Percentiles rank a stretch among this genome's conserved stretches.
Conservation (phyloP, 1,140 invertebrate species). For the Calliphora vicina region DNA sequence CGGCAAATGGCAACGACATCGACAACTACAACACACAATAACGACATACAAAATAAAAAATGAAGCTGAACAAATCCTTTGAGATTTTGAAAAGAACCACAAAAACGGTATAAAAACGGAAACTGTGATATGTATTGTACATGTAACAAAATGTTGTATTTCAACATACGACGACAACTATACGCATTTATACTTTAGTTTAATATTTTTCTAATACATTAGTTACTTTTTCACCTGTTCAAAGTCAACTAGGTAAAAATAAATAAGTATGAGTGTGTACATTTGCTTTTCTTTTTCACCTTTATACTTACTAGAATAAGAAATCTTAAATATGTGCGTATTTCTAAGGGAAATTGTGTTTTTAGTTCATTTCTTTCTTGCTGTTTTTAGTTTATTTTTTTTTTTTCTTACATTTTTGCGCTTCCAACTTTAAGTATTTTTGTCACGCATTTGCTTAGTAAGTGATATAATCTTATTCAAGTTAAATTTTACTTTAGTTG, state of each 20-base stretch:
- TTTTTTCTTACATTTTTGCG: too few relatives aligned
- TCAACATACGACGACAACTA: too few relatives aligned
- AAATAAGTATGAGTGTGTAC: too few relatives aligned
- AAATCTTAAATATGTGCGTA: too few relatives aligned
- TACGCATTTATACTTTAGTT: not conserved
- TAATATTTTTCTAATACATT: conserved; percentile 10
- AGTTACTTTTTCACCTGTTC: conserved; percentile 1
- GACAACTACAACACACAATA: too few relatives aligned
- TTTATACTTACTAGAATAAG: too few relatives aligned
- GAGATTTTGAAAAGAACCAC: not conserved
- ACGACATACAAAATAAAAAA: too few relatives aligned
- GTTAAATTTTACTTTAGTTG: not conserved
- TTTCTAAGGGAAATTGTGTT: too few relatives aligned
- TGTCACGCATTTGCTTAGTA: not conserved
- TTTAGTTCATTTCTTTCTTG: too few relatives aligned
- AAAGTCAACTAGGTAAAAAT: not conserved
- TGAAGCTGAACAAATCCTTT: not conserved
- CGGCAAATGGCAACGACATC: too few relatives aligned
- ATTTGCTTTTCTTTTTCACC: too few relatives aligned
- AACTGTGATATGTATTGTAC: conserved; percentile 5
- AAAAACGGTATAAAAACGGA: not conserved
- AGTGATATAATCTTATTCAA: conserved; percentile 2
- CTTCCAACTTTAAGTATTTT: not conserved
- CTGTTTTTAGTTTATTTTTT: too few relatives aligned
- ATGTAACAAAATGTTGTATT: not conserved